These are phyloP conservation scores for Electrophaes corylata DNA, from an alignment of 2,888 invertebrate genomes.

Conservation along the genomic window DNA sequence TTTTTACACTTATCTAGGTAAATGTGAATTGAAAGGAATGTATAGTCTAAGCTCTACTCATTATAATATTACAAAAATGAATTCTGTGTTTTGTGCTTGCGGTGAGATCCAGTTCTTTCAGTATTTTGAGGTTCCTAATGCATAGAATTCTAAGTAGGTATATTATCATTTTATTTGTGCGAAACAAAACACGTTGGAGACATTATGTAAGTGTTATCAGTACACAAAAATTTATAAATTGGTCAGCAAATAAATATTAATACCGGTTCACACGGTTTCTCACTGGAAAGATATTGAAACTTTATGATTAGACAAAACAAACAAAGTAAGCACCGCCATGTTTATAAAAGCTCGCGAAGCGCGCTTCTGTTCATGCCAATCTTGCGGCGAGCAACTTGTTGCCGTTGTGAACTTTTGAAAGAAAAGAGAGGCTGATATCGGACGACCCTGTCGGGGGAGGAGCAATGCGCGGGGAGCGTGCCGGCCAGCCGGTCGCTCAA, in stretches of 20 bases:
- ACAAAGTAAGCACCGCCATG: slow-evolving; percentile 80
- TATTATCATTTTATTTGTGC: background rate
- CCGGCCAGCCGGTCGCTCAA: slow-evolving; percentile 75
- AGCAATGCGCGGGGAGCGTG: slow-evolving; percentile 76
- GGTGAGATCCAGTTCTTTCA: too few species aligned
- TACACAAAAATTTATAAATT: background rate
- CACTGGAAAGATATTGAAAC: slow-evolving; percentile 67
- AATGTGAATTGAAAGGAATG: slow-evolving; percentile 32
- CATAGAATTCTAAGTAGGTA: too few species aligned
- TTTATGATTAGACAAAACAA: slow-evolving; percentile 81
- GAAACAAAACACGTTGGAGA: background rate
- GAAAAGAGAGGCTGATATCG: slow-evolving; percentile 66
- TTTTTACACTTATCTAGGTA: slow-evolving; percentile 24
- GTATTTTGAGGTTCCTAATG: too few species aligned
- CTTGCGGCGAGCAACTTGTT: slow-evolving; percentile 82
- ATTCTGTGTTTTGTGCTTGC: background rate
- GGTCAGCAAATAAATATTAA: slow-evolving; percentile 25
- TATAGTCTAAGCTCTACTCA: background rate
- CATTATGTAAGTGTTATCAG: background rate
- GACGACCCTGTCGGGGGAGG: slow-evolving; percentile 75
- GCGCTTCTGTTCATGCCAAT: slow-evolving; percentile 84
- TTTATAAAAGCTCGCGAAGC: slow-evolving; percentile 83
- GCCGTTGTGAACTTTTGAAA: slow-evolving; percentile 79
- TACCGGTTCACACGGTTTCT: slow-evolving; percentile 57
- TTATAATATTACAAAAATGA: background rate